These are phyloP conservation scores for Thereva unica DNA, from an alignment of 2,888 invertebrate genomes.

Conservation along the genomic window DNA sequence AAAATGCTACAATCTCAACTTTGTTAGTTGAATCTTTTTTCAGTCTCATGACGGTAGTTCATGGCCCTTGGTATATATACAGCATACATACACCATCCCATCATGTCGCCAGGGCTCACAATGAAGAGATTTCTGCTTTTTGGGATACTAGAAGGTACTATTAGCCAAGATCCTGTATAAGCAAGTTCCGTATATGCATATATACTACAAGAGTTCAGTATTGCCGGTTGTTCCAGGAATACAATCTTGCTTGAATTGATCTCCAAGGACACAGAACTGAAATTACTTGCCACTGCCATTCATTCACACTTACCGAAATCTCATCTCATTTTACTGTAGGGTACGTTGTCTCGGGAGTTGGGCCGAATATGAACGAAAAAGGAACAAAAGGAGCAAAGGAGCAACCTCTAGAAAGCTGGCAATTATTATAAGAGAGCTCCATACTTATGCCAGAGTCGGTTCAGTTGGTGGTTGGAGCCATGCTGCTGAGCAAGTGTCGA, in stretches of 20 bases:
- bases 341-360: constrained; percentile 10
- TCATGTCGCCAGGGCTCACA: too few relatives aligned
- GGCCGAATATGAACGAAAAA: constrained; percentile 12
- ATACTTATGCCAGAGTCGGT: not conserved
- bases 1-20: too few relatives aligned
- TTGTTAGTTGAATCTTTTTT: too few relatives aligned
- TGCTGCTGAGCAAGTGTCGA: not conserved
- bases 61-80: too few relatives aligned
- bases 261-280: constrained; percentile 26
- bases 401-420: constrained; percentile 4
- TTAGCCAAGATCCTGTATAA: too few relatives aligned
- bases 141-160: too few relatives aligned
- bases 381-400: too few relatives aligned
- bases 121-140: too few relatives aligned
- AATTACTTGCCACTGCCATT: constrained; percentile 18
- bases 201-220: too few relatives aligned
- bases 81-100: too few relatives aligned
- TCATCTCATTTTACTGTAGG: constrained; percentile 20
- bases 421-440: constrained; percentile 12
- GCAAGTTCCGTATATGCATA: too few relatives aligned
- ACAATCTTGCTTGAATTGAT: constrained; percentile 28
- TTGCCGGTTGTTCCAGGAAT: not conserved
- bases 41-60: too few relatives aligned
- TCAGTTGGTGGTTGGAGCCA: not conserved
- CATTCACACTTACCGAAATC: constrained; percentile 11